phyloP scores from a whole-genome alignment of 2,888 invertebrate genomes.

The Eristalinus aeneus region DNA sequence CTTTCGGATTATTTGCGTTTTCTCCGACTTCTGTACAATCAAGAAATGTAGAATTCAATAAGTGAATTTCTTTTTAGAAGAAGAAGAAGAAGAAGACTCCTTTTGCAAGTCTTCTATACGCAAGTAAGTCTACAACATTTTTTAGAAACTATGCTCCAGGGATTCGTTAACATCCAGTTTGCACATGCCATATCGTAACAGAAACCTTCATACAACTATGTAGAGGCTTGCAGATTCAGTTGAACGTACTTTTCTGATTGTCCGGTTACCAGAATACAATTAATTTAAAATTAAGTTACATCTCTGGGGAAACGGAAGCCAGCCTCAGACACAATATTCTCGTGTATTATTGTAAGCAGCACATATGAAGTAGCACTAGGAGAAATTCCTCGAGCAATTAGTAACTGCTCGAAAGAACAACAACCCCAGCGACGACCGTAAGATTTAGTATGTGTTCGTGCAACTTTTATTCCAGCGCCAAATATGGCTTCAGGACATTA shows the following conservation, averaged over 20 bases:
- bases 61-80: too few species aligned
- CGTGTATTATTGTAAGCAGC: not conserved
- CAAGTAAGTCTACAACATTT: too few species aligned
- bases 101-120: too few species aligned
- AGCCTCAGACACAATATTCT: not conserved
- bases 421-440: constrained; percentile 22
- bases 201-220: not conserved
- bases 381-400: constrained; percentile 40
- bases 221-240: not conserved
- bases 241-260: not conserved
- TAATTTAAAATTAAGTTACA: not conserved
- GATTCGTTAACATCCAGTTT: too few species aligned
- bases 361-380: not conserved
- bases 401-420: constrained; percentile 43
- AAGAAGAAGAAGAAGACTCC: too few species aligned
- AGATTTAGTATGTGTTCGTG: not conserved
- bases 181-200: too few species aligned
- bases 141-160: too few species aligned
- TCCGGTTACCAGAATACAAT: not conserved
- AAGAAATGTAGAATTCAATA: too few species aligned
- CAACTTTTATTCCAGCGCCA: not conserved
- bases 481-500: constrained; percentile 1
- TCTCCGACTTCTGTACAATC: too few species aligned
- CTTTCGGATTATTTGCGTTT: too few species aligned
- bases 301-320: not conserved